Evolutionary conservation across 37 sponge, comb jelly and placozoan genomes (phyloP).

Genomic region (Tethya wilhelma): DNA sequence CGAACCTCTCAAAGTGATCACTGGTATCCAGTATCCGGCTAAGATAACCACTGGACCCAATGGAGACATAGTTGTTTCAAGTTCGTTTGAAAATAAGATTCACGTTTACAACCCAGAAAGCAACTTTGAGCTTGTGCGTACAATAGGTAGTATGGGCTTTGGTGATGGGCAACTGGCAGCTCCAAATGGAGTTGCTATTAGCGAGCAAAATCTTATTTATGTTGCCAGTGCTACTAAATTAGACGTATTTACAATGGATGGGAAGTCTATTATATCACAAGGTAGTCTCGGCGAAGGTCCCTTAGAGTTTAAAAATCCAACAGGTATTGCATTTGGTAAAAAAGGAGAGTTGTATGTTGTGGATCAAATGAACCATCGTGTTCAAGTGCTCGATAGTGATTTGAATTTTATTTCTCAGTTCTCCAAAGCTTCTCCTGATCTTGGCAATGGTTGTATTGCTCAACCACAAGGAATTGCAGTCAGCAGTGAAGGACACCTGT

Average conservation of each 20-base stretch:
- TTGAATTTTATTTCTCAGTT: conserved; percentile 8
- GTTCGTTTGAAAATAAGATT: conserved; percentile 8
- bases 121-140: background rate
- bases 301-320: background rate
- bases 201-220: background rate
- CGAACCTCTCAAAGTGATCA: conserved; percentile 22
- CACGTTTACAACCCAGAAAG: background rate
- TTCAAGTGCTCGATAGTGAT: conserved; percentile 30
- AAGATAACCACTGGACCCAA: conserved; percentile 21
- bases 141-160: conserved; percentile 5
- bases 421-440: background rate
- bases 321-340: conserved; percentile 35
- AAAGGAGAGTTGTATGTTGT: conserved; percentile 19
- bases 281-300: background rate
- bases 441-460: conserved; percentile 30
- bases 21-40: conserved; percentile 13
- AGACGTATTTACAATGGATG: conserved; percentile 37
- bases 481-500: conserved; percentile 5
- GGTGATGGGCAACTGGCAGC: conserved; percentile 8
- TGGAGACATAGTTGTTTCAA: conserved; percentile 26
- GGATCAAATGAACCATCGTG: conserved; percentile 15
- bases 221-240: background rate
- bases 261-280: conserved; percentile 7
- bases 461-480: conserved; percentile 22
- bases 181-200: conserved; percentile 21